Conservation (phyloP, 1,140 invertebrate species). For the Oreohelix idahoensis region DNA sequence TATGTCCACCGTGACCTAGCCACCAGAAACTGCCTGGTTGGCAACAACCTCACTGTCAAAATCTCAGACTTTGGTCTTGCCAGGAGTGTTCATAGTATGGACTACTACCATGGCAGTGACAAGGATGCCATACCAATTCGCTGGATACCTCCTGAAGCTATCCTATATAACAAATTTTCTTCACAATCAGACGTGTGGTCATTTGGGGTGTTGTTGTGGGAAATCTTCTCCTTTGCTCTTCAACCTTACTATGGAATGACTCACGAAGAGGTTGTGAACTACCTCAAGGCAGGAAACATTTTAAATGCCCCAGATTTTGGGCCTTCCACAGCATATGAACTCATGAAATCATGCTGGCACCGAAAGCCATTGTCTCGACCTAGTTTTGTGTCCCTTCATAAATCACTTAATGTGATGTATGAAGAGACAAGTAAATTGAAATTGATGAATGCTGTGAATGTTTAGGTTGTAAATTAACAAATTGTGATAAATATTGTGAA, state of each 20-base stretch:
- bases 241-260: slow-evolving; percentile 95
- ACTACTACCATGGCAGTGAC: slow-evolving; percentile 80
- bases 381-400: slow-evolving; percentile 77
- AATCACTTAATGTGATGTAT: slow-evolving; percentile 54
- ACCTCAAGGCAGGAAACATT: slow-evolving; percentile 93
- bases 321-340: slow-evolving; percentile 87
- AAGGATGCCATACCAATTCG: slow-evolving; percentile 77
- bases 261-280: slow-evolving; percentile 93
- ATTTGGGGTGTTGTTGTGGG: slow-evolving; percentile 97
- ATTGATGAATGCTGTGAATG: slow-evolving; percentile 38
- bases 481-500: no score
- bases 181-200: slow-evolving; percentile 99
- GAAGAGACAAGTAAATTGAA: slow-evolving; percentile 52
- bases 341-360: slow-evolving; percentile 96
- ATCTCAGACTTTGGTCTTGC: slow-evolving; percentile 99
- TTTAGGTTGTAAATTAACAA: no score
- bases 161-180: slow-evolving; percentile 95
- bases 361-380: slow-evolving; percentile 87
- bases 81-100: slow-evolving; percentile 88
- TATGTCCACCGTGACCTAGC: slow-evolving; percentile 90
- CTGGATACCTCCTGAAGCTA: slow-evolving; percentile 96
- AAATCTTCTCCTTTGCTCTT: slow-evolving; percentile 96
- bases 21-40: slow-evolving; percentile 93
- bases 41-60: slow-evolving; percentile 87
- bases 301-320: slow-evolving; percentile 93